These are phyloP conservation scores for Centropus bengalensis DNA, from an alignment of 2,113 vertebrate species.

Conservation along the genomic window DNA sequence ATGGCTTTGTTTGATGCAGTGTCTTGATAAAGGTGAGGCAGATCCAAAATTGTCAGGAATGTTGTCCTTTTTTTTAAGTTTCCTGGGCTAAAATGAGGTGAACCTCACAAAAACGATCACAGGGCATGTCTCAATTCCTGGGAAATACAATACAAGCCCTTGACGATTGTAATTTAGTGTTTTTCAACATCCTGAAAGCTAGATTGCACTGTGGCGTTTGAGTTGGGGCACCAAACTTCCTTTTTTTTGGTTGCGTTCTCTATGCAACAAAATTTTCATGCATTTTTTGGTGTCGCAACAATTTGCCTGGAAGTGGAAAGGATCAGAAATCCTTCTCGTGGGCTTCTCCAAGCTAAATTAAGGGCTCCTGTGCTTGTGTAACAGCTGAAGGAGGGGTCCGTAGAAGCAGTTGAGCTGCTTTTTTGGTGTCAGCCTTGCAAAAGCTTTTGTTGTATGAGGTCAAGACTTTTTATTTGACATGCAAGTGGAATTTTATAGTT, in stretches of 20 bases:
- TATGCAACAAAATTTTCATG: not conserved
- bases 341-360: not conserved
- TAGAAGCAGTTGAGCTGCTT: not conserved
- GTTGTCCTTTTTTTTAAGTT: not conserved
- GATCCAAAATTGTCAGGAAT: not conserved
- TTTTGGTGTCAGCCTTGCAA: conserved; percentile 12
- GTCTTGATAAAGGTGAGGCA: not conserved
- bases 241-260: not conserved
- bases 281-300: not conserved
- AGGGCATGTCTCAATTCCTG: not conserved
- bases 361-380: not conserved
- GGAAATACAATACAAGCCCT: conserved; percentile 54
- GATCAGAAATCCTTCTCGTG: not conserved
- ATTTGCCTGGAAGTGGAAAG: not conserved
- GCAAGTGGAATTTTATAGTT: rapidly evolving
- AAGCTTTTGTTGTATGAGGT: not conserved
- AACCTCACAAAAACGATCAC: not conserved
- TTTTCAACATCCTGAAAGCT: not conserved
- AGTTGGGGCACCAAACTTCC: not conserved
- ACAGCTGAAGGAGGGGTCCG: not conserved
- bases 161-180: not conserved
- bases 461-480: not conserved
- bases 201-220: not conserved
- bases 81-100: not conserved
- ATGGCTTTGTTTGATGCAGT: not conserved